Evolutionary conservation across 2,888 invertebrate species (phyloP).

Genomic region (Cerastis leucographa): DNA sequence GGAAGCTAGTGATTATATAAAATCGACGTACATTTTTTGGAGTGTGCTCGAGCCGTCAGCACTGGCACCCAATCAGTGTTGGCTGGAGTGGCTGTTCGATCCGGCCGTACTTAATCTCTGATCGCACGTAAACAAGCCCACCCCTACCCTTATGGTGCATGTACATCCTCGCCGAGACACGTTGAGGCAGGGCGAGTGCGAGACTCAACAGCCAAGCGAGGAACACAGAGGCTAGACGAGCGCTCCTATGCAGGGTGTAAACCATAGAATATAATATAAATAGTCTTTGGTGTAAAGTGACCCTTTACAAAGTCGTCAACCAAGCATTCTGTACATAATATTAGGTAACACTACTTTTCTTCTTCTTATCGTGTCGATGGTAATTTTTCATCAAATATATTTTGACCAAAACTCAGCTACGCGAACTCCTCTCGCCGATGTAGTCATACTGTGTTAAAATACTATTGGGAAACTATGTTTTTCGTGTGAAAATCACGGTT

Average conservation of each 20-base stretch:
- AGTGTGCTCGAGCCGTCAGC: constrained; percentile 51
- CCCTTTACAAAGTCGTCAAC: neutral
- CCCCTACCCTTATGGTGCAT: constrained; percentile 17
- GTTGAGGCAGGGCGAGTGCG: neutral
- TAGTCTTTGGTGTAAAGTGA: too few species aligned
- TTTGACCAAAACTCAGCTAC: too few species aligned
- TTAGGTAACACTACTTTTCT: neutral
- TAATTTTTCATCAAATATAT: too few species aligned
- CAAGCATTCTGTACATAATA: neutral
- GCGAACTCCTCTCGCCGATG: too few species aligned
- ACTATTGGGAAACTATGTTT: too few species aligned
- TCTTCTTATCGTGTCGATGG: too few species aligned
- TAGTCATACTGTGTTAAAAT: too few species aligned
- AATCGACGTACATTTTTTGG: constrained; percentile 51
- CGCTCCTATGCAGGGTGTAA: neutral
- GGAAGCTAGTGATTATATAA: constrained; percentile 25
- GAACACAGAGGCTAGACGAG: neutral
- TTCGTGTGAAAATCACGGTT: neutral
- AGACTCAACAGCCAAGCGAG: neutral
- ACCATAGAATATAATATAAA: too few species aligned
- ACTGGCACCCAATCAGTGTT: constrained; percentile 65
- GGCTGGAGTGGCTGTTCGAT: constrained; percentile 64
- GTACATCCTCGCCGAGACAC: neutral
- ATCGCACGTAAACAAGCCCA: constrained; percentile 62
- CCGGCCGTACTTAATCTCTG: constrained; percentile 69